Base-by-base conservation (phyloP, 2,797 vertebrate species). In the Myoxocephalus aenaeus region DNA sequence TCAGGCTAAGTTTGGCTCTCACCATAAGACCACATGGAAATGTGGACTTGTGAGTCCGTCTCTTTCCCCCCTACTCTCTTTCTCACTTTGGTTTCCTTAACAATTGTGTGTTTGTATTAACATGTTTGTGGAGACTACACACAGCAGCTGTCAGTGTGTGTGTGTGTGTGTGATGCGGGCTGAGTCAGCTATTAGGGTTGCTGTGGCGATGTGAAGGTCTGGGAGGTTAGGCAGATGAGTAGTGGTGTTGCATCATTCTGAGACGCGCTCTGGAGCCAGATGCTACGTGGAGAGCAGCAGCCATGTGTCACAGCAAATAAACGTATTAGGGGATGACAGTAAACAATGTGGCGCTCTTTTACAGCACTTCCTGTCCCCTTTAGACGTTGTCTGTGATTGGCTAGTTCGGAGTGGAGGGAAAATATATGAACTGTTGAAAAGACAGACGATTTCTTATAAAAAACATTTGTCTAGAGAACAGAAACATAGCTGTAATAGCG, bases 181-280 rank as follows among this genome's bases (percentile, higher is more conserved):
- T 84, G 70, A 87, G 74, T 84, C 86, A 86, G 83, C 62, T 53
- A 54, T 81, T 65, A 17, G 40, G 36, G 71, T 68, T 57, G 32
- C 27, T 18, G 71, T 46, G 59, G 59, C 65, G 79, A 73, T 64
- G 70, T 65, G 77, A 80, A 34, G 10, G 65, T 73, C 73, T 51
- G 80, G 57, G 69, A 65, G 51, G 59, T 58, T 65, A 64, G 58
- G 70, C 79, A 70, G 83, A 83, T 76, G 81, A 87, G 81, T 61
- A 38, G 84, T 27, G 73, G 54, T 90, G 92, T 94, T 94, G 92
- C 91, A 85, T 94, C 89, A 92, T 92, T 80, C 81, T 51, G 75
- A 68, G 72, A 73, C 32, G 14, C 67, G 42, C 44, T 53, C 58
- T 81, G 67, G 27, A 42, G 65, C 69, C 84, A 87, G 81, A 88